Percentiles rank a stretch among this genome's conserved stretches.
These are phyloP conservation scores for Tachypleus tridentatus DNA, from an alignment of 1,140 invertebrate species.

Conservation along the genomic window DNA sequence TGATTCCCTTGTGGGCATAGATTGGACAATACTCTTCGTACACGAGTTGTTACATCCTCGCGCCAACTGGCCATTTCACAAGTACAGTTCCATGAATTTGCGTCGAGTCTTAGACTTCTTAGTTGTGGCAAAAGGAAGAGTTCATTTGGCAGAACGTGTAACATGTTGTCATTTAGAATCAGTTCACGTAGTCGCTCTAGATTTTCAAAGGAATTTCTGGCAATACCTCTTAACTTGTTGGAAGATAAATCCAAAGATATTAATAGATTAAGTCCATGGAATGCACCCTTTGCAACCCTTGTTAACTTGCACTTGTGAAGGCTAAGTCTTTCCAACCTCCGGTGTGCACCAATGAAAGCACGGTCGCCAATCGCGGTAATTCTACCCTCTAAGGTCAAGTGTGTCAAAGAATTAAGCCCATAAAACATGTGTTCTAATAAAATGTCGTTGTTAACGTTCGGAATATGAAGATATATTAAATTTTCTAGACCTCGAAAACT, in stretches of 20 bases:
- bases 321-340: slow-evolving; percentile 42
- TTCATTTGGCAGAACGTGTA: slow-evolving; percentile 41
- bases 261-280: slow-evolving; percentile 47
- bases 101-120: slow-evolving; percentile 44
- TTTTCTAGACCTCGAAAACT: slow-evolving; percentile 47
- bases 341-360: slow-evolving; percentile 47
- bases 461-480: slow-evolving; percentile 41
- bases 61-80: slow-evolving; percentile 52
- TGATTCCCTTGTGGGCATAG: slow-evolving; percentile 30
- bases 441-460: slow-evolving; percentile 42
- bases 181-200: slow-evolving; percentile 46
- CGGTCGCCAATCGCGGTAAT: slow-evolving; percentile 49
- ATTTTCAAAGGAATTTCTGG: slow-evolving; percentile 48
- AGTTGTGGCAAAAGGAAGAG: slow-evolving; percentile 41
- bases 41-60: slow-evolving; percentile 35
- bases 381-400: slow-evolving; percentile 43
- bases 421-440: slow-evolving; percentile 47
- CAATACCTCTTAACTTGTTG: slow-evolving; percentile 45
- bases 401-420: slow-evolving; percentile 42
- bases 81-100: slow-evolving; percentile 56
- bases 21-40: slow-evolving; percentile 28
- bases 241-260: slow-evolving; percentile 47
- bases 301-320: slow-evolving; percentile 47
- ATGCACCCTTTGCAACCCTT: slow-evolving; percentile 52
- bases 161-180: slow-evolving; percentile 45